Conservation (phyloP, 2,113 vertebrate species). For the Oncorhynchus tshawytscha region DNA sequence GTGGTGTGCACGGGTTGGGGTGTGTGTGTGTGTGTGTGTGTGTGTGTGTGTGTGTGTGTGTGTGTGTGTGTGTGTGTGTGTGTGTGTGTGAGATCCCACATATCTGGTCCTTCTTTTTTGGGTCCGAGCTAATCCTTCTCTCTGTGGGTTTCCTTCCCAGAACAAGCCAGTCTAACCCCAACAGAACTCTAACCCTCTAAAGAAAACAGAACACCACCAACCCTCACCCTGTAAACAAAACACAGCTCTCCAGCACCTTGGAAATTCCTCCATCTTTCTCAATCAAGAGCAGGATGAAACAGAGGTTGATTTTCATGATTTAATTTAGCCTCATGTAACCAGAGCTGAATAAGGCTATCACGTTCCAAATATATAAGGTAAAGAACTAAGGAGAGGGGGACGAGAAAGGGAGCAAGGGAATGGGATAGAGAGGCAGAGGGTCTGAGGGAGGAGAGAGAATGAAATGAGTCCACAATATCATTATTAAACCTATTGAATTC, state of each 20-base stretch:
- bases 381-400: not conserved
- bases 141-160: conserved; percentile 64
- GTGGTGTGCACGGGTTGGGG: too few species aligned
- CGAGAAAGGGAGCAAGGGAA: not conserved
- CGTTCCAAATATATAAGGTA: not conserved
- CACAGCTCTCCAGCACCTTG: conserved; percentile 61
- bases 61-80: conserved; percentile 8
- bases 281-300: conserved; percentile 64
- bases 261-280: conserved; percentile 66
- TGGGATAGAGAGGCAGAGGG: not conserved
- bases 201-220: conserved; percentile 58
- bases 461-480: not conserved
- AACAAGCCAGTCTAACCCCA: conserved; percentile 52
- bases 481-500: too few species aligned
- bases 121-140: conserved; percentile 68
- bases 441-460: not conserved
- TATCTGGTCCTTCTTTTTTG: conserved; percentile 72
- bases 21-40: not conserved
- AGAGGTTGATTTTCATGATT: conserved; percentile 73
- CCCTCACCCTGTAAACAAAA: conserved; percentile 68
- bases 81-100: conserved; percentile 25
- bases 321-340: conserved; percentile 71
- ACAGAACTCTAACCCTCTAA: conserved; percentile 52
- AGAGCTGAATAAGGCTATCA: conserved; percentile 34
- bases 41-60: conserved; percentile 7